Base-by-base conservation (phyloP, 2,888 invertebrate species). In the Tridacna gigas region DNA sequence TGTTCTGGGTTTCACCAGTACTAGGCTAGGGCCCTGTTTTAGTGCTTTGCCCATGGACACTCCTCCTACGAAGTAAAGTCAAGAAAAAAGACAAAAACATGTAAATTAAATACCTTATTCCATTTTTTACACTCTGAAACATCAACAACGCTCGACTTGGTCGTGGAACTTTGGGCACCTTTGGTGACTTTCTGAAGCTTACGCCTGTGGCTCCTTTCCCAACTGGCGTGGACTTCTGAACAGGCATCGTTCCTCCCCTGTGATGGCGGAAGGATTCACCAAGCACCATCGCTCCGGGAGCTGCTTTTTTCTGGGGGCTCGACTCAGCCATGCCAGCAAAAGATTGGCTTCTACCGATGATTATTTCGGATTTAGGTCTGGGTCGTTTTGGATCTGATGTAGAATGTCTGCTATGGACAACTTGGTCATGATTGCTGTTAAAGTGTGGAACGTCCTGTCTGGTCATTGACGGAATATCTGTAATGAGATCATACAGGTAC, bases 61-160 rank as follows among this genome's bases (percentile, higher is more conserved):
- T n/a, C n/a, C n/a, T n/a, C n/a, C n/a, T n/a, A n/a, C n/a, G n/a
- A n/a, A n/a, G n/a, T n/a, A n/a, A n/a, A n/a, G n/a, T n/a, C n/a
- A n/a, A n/a, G n/a, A n/a, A n/a, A n/a, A n/a, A n/a, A n/a, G n/a
- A n/a, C n/a, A n/a, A n/a, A n/a, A n/a, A n/a, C n/a, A n/a, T n/a
- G n/a, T n/a, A n/a, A n/a, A 11, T 20, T n/a, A 26, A 12, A 28
- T 66, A 94, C 94, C 93, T 92, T 51, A 94, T 89, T 66, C 94
- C 94, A 76, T 89, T 91, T 78, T 92, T 92, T 60, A 94, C 92
- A 80, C 93, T 92, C 67, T 93, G 92, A 86, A 94, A 94, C 90
- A 94, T 93, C 79, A 93, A 87, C 25, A 93, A 82, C 20, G 94
- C 92, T 75, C 94, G 80, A 79, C 90, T 91, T 18, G 94, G 94